Base-by-base conservation (phyloP, 2,888 invertebrate species). In the Portevinia maculata region DNA sequence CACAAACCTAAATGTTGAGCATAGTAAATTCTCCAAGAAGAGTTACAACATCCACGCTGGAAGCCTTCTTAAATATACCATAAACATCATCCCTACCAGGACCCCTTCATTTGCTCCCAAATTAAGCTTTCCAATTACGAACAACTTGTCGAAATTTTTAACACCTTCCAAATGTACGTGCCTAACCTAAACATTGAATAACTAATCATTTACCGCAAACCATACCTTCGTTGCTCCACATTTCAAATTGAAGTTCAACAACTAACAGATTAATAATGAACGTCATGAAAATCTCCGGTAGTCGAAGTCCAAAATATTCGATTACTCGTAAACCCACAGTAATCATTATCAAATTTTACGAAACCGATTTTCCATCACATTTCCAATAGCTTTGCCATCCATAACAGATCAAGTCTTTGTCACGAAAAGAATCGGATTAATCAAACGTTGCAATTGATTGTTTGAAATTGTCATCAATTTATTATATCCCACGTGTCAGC, bases 401-500 rank as follows among this genome's bases (percentile, higher is more conserved):
- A 75, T 74, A 21, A 41, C 28, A 13, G 57, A 50, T 70, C 62
- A 59, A 60, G 50, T 57, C 64, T 69, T 46, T 37, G 57, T 64
- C 28, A 34, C 37, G 24, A 39, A 39, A 8, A 41, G 57, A 64
- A 69, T 73, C 62, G 41, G 57, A 69, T 69, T 69, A 64, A 59
- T 9, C 17, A 62, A 62, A 53, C 21, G 48, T 30, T 39, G 2
- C 34, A n/a, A 32, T 44, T 81, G 46, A 75, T 75, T 59, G 70
- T 65, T 52, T 11, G 59, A 52, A 75, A 32, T 2, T 53, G 39
- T 8, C 70, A 19, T 9, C 59, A 41, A 75, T 74, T 64, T 34
- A 69, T 75, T 69, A 52, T 57, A 37, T 41, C 44, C 50, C 44
- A 32, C 21, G 48, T 76, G 57, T 70, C 64, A 74, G 60, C 73